Conservation (phyloP, 2,888 invertebrate genomes). For the Erannis defoliaria region DNA sequence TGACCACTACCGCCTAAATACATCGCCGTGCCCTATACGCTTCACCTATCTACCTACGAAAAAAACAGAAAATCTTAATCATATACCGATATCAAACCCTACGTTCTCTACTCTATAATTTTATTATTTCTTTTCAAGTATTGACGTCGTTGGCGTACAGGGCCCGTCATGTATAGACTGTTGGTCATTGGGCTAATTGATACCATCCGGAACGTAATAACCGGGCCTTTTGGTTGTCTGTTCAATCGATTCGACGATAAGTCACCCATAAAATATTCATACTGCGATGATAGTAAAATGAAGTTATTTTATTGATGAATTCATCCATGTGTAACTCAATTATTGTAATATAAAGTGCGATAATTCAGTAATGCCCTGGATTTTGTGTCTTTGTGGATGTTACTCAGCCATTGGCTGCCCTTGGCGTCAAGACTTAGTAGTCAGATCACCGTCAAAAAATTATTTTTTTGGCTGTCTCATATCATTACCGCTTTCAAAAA, state of each 20-base stretch:
- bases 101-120: no score
- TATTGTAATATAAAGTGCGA: background rate
- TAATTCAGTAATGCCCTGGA: background rate
- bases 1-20: no score
- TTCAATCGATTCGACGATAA: background rate
- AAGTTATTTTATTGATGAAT: background rate
- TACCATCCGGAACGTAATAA: background rate
- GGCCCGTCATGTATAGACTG: background rate
- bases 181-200: background rate
- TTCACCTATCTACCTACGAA: no score
- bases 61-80: no score
- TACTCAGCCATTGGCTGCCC: no score
- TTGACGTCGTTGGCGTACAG: background rate
- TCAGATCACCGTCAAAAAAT: no score
- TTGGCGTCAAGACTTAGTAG: no score
- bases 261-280: background rate
- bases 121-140: no score
- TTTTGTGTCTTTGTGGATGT: no score
- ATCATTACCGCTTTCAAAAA: background rate
- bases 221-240: constrained; percentile 24
- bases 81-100: no score
- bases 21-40: no score
- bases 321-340: background rate
- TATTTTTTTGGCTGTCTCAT: no score
- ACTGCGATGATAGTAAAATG: background rate